Conservation (phyloP, 2,113 vertebrate species). For the Athene noctua region DNA sequence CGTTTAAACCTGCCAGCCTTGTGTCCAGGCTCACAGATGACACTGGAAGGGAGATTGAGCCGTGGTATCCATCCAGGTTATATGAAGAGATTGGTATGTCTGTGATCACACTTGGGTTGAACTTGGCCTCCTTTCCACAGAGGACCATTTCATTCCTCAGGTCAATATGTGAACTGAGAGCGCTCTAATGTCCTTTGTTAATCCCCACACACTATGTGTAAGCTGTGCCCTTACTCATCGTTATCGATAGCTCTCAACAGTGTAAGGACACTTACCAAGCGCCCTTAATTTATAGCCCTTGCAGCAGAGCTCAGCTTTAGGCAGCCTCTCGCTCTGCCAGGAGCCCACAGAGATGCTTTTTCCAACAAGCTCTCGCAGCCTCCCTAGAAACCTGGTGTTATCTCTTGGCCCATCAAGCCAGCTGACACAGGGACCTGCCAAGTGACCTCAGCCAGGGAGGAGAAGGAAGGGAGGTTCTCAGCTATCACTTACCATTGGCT, state of each 20-base stretch:
- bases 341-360: background rate
- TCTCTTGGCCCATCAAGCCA: background rate
- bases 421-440: background rate
- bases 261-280: fast-evolving
- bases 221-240: background rate
- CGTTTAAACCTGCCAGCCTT: background rate
- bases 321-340: fast-evolving
- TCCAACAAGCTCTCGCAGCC: background rate
- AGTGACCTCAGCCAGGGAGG: background rate
- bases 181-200: background rate
- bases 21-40: background rate
- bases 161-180: background rate
- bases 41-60: background rate
- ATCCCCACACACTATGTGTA: fast-evolving
- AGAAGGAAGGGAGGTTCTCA: background rate
- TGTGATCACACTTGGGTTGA: background rate
- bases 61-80: fast-evolving
- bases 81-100: background rate
- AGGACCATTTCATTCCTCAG: background rate
- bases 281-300: background rate
- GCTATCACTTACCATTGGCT: conserved; percentile 75
- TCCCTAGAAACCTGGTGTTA: background rate
- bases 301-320: background rate
- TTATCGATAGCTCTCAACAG: background rate
- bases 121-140: background rate